Evolutionary conservation across 2,888 invertebrate species (phyloP).

Genomic region (Taphrorychus bicolor): DNA sequence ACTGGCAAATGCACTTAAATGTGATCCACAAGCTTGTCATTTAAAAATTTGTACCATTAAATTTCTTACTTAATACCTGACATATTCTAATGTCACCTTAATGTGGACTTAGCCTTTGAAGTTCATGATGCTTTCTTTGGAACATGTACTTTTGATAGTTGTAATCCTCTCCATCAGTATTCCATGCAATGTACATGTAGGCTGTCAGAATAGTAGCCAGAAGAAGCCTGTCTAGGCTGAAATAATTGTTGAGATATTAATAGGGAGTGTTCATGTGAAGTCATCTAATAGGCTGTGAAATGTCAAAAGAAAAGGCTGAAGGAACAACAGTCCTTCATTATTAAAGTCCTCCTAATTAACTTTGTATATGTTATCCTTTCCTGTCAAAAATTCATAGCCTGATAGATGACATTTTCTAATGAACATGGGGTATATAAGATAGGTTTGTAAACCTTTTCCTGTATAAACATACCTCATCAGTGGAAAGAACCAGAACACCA

Average conservation of each 20-base stretch:
- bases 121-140: constrained; percentile 61
- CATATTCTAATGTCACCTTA: too few relatives aligned
- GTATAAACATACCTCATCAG: constrained; percentile 62
- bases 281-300: too few relatives aligned
- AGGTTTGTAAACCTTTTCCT: too few relatives aligned
- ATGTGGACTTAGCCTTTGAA: constrained; percentile 48
- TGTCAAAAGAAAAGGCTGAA: too few relatives aligned
- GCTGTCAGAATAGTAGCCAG: constrained; percentile 62
- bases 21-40: neutral
- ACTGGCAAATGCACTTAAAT: neutral
- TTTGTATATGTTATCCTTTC: too few relatives aligned
- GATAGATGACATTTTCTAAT: too few relatives aligned
- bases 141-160: constrained; percentile 64
- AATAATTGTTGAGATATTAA: neutral
- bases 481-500: constrained; percentile 67
- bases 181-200: constrained; percentile 70
- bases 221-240: constrained; percentile 65
- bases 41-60: neutral
- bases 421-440: too few relatives aligned
- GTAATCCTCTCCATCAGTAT: constrained; percentile 65
- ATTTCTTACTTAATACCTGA: neutral
- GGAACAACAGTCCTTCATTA: too few relatives aligned
- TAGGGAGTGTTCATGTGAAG: constrained; percentile 41
- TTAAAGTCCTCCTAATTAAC: too few relatives aligned
- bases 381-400: too few relatives aligned